Conservation (phyloP, 2,888 invertebrate genomes). For the Criorhina ranunculi region DNA sequence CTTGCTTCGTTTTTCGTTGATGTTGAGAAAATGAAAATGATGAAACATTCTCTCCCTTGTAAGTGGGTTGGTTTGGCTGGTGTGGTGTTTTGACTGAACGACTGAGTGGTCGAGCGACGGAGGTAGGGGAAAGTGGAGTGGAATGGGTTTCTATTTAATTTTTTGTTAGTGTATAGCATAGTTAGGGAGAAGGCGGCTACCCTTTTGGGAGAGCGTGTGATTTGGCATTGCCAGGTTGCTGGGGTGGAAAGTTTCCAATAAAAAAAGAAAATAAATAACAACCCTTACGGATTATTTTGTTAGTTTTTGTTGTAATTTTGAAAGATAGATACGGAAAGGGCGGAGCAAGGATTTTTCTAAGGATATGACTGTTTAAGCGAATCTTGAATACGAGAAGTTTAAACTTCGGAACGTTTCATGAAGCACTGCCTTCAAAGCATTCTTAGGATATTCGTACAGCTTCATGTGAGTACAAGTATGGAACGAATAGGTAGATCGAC, state of each 20-base stretch:
- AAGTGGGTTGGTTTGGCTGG: slow-evolving; percentile 71
- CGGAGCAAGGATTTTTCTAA: no score
- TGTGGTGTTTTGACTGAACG: slow-evolving; percentile 14
- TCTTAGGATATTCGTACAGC: no score
- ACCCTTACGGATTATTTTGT: not conserved
- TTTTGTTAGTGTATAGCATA: not conserved
- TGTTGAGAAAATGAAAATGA: slow-evolving; percentile 73
- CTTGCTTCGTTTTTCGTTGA: slow-evolving; percentile 53
- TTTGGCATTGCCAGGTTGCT: slow-evolving; percentile 39
- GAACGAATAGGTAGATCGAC: no score
- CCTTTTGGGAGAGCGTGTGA: slow-evolving; percentile 49
- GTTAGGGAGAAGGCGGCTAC: slow-evolving; percentile 25
- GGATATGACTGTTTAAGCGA: no score
- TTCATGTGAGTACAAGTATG: no score
- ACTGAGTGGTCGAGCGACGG: slow-evolving; percentile 5
- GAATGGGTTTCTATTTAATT: slow-evolving; percentile 38
- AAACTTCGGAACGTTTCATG: no score
- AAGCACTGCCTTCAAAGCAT: no score
- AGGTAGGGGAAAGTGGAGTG: slow-evolving; percentile 15
- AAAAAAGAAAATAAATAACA: not conserved
- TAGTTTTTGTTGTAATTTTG: not conserved
- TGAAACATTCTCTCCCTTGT: slow-evolving; percentile 76
- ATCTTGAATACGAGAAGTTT: no score
- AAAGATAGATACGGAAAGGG: not conserved
- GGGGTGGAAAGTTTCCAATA: not conserved